A percentile compares a stretch with the other conserved stretches of the same genome.
Conservation (phyloP, 2,113 vertebrate species). For the Platichthys stellatus region DNA sequence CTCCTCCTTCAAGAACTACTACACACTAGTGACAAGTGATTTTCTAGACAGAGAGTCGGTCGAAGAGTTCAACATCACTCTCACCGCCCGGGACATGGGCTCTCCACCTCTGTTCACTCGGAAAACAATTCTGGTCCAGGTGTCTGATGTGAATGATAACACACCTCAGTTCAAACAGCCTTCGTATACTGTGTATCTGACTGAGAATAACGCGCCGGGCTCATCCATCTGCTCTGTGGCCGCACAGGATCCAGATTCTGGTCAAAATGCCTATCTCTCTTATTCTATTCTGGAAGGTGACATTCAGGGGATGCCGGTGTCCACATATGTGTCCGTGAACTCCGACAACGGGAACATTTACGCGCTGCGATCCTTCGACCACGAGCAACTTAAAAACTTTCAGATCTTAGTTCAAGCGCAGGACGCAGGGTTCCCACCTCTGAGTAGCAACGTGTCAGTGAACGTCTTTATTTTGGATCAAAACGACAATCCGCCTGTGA, state of each 20-base stretch:
- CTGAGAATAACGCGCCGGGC: slow-evolving; percentile 88
- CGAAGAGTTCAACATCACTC: slow-evolving; percentile 85
- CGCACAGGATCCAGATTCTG: slow-evolving; percentile 83
- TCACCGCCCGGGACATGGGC: slow-evolving; percentile 85
- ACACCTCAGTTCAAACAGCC: slow-evolving; percentile 85
- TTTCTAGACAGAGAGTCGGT: slow-evolving; percentile 85
- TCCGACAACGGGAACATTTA: slow-evolving; percentile 89
- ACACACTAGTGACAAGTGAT: slow-evolving; percentile 86
- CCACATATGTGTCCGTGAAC: slow-evolving; percentile 88
- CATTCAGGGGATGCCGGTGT: slow-evolving; percentile 84
- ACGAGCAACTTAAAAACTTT: slow-evolving; percentile 87
- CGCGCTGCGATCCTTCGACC: slow-evolving; percentile 88
- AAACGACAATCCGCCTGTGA: slow-evolving; percentile 85
- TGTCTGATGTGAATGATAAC: slow-evolving; percentile 88
- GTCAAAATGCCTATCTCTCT: slow-evolving; percentile 86
- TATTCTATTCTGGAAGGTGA: slow-evolving; percentile 83
- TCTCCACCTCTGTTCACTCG: slow-evolving; percentile 80
- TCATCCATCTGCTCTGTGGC: slow-evolving; percentile 86
- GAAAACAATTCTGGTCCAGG: slow-evolving; percentile 80
- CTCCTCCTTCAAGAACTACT: slow-evolving; percentile 90
- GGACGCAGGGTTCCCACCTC: slow-evolving; percentile 85
- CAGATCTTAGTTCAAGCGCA: slow-evolving; percentile 84
- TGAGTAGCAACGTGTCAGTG: slow-evolving; percentile 82
- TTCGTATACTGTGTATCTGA: slow-evolving; percentile 86
- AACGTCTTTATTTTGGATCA: slow-evolving; percentile 87